A percentile compares a stretch with the other conserved stretches of the same genome.
phyloP scores from a whole-genome alignment of 2,797 vertebrate species.

The Pangasius sanitwongsei region DNA sequence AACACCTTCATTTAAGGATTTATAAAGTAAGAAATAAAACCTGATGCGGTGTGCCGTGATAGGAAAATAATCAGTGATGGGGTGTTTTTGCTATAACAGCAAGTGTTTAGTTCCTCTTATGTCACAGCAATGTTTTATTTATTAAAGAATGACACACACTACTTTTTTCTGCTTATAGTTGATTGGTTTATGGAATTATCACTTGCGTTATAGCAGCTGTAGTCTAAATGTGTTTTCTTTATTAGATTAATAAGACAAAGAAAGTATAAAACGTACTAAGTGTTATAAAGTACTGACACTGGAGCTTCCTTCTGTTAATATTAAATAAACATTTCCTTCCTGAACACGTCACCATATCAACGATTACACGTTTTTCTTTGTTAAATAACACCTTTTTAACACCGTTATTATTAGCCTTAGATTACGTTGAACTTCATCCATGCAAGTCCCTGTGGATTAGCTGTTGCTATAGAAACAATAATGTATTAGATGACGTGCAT shows the following conservation, averaged over 20 bases:
- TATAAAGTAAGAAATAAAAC: neutral
- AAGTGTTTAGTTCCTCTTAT: neutral
- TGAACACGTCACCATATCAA: neutral
- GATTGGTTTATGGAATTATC: neutral
- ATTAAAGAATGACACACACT: neutral
- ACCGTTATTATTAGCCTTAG: neutral
- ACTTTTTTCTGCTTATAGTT: neutral
- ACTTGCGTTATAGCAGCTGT: neutral
- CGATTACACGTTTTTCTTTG: neutral
- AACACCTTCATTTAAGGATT: neutral
- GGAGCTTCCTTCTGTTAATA: neutral
- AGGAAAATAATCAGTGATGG: neutral
- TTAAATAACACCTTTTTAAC: neutral
- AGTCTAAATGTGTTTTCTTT: neutral
- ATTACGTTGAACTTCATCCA: neutral
- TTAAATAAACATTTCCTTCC: neutral
- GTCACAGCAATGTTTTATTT: neutral
- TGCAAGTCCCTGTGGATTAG: neutral
- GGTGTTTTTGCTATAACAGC: neutral
- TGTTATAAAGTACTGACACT: neutral
- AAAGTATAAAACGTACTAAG: neutral
- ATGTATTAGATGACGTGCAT: neutral
- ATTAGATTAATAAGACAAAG: neutral
- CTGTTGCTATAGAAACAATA: neutral
- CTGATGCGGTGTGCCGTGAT: neutral